Base-by-base conservation (phyloP, 1,140 invertebrate species). In the Batillaria attramentaria region DNA sequence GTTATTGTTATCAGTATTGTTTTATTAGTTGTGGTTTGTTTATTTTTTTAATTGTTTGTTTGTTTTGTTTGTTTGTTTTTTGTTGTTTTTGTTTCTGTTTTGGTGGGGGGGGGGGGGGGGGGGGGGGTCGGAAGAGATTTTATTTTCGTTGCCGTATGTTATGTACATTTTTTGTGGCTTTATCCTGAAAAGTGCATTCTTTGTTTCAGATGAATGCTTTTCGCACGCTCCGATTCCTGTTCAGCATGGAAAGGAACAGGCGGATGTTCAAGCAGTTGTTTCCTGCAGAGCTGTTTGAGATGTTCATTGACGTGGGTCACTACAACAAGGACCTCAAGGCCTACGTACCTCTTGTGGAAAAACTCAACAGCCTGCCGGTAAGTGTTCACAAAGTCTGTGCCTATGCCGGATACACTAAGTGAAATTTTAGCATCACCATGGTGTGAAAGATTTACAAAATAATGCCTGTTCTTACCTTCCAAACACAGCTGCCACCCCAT, bases 261-360 rank as follows among this genome's bases (percentile, higher is more conserved):
- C 83, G 88, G 35, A 77, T 91, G 16, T 91, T 92, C 75, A 91
- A 91, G 77, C 85, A 88, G 46, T 78, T 92, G 1, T 90, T 92
- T 73, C 90, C 89, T 3, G 80, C 88, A 13, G 84, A 89, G 24
- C 65, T 92, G 60, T 91, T 91, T 82, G 89, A 89, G 74, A 87
- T 87, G 81, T 92, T 92, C 82, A 90, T 92, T 39, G 89, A 91
- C 81, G 85, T 91, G 60, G 91, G 91, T 6, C 90, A 92, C 79
- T 92, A 92, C 84, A 88, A 90, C 72, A 83, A 85, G 79, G 87
- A 91, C 60, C 79, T 91, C 10, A 85, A 81, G 50, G 84, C 86
- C 5, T 92, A 92, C 79, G 84, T 85, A 78, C 78, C 83, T 35
- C 77, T 92, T 33, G 89, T 90, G 18, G 88, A 90, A 10, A 85